phyloP scores from a whole-genome alignment of 2,888 invertebrate species.

The Folsomia manolachei region DNA sequence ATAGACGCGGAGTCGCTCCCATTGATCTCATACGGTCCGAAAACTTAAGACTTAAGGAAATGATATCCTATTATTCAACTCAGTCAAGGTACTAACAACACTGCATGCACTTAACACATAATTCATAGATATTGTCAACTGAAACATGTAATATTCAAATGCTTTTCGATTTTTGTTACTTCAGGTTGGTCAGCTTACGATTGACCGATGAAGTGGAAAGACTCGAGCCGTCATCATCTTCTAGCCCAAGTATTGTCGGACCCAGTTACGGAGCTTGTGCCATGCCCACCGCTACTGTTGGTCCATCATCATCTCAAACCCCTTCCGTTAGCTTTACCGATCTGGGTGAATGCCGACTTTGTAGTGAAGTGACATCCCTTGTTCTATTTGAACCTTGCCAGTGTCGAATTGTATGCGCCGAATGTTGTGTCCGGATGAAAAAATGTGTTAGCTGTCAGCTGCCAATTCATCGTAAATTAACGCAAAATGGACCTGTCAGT shows the following conservation, averaged over 20 bases:
- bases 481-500: slow-evolving; percentile 42
- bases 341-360: slow-evolving; percentile 67
- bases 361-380: slow-evolving; percentile 66
- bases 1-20: slow-evolving; percentile 43
- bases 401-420: slow-evolving; percentile 71
- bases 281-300: not conserved
- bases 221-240: not conserved
- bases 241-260: not conserved
- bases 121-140: too few relatives aligned
- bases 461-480: slow-evolving; percentile 56
- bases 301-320: not conserved
- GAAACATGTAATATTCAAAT: too few relatives aligned
- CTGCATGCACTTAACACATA: too few relatives aligned
- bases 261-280: slow-evolving; percentile 11
- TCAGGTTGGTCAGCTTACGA: not conserved
- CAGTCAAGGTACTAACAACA: slow-evolving; percentile 34
- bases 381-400: slow-evolving; percentile 71
- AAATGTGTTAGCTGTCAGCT: slow-evolving; percentile 69
- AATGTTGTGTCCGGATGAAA: slow-evolving; percentile 73
- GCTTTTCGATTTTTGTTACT: too few relatives aligned
- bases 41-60: slow-evolving; percentile 39
- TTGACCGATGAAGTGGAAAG: not conserved
- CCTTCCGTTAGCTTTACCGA: slow-evolving; percentile 11
- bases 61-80: slow-evolving; percentile 43
- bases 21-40: slow-evolving; percentile 45